Base-by-base conservation (phyloP, 2,888 invertebrate genomes). In the Lasioglossum pauxillum region DNA sequence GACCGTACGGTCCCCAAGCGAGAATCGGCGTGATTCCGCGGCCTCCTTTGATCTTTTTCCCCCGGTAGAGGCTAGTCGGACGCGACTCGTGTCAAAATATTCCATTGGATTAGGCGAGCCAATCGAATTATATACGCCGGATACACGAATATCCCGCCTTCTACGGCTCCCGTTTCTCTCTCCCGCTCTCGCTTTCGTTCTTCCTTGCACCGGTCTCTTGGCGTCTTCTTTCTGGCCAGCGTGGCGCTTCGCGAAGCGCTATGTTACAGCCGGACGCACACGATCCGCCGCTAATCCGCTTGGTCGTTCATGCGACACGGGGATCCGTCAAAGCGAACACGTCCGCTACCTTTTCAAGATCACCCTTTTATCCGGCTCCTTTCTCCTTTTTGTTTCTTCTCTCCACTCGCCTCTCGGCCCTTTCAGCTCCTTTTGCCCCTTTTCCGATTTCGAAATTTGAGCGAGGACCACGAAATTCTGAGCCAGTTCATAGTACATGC, bases 241-340 rank as follows among this genome's bases (percentile, higher is more conserved):
- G 79, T 75, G 78, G 82, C 80, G 89, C 80, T 75, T 80, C 85
- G 81, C 85, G 88, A 71, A 79, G 72, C 88, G 88, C 84, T 85
- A 83, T 87, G 86, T 84, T 90, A 77, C 87, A 88, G 84, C 79
- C 87, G 87, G 86, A 76, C 83, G 86, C 85, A 83, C 83, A 88
- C 84, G 88, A 90, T 88, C 87, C 86, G 82, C 83, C 85, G 91
- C 88, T 93, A 93, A 93, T 93, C 93, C 91, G 86, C 84, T 90
- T 89, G 89, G 88, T 90, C 85, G 91, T 82, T 86, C 79, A 84
- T 88, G 80, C 88, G 89, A 92, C 92, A 91, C 89, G 90, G 83
- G 91, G 88, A 92, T 91, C 92, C 89, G 92, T 92, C 92, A 91
- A 91, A 92, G 88, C 89, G 86, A 83, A 85, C 88, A 83, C 89